Percentiles rank a stretch among this genome's conserved stretches.
phyloP scores from a whole-genome alignment of 2,888 invertebrate species.

The Melanchra persicariae region DNA sequence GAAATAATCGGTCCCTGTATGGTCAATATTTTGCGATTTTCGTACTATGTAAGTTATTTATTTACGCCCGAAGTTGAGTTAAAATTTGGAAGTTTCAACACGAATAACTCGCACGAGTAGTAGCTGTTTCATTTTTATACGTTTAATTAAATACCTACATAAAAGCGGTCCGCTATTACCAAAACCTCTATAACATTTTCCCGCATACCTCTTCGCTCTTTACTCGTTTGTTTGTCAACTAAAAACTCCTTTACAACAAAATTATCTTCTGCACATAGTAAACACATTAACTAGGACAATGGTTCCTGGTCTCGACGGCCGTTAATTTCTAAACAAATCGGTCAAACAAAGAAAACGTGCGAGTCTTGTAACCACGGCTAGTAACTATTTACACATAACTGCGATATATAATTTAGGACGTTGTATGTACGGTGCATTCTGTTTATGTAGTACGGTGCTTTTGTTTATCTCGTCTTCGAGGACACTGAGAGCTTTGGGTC shows the following conservation, averaged over 20 bases:
- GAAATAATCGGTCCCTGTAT: too few species aligned
- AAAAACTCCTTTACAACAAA: conserved; percentile 46
- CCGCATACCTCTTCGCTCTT: not conserved
- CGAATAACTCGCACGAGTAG: too few species aligned
- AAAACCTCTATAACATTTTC: not conserved
- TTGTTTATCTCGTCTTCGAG: conserved; percentile 27
- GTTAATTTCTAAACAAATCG: conserved; percentile 76
- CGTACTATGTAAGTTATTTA: too few species aligned
- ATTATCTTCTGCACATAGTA: conserved; percentile 52
- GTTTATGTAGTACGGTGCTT: conserved; percentile 45
- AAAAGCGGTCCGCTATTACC: not conserved
- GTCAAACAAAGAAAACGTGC: conserved; percentile 72
- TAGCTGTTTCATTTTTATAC: not conserved
- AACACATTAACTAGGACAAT: conserved; percentile 58
- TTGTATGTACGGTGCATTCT: conserved; percentile 36
- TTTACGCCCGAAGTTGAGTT: too few species aligned
- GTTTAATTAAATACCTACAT: conserved; percentile 1
- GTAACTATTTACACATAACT: conserved; percentile 72
- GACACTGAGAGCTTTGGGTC: not conserved
- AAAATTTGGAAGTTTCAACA: too few species aligned
- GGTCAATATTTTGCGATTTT: too few species aligned
- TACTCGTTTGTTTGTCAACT: conserved; percentile 27
- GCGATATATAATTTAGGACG: conserved; percentile 76
- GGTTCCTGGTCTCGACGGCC: conserved; percentile 59
- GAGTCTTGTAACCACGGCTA: conserved; percentile 64